Evolutionary conservation across 92 coral and sea anemone genomes (phyloP), one percentile per base, ranked within the genome.

Genomic region (Plumapathes pennacea): DNA sequence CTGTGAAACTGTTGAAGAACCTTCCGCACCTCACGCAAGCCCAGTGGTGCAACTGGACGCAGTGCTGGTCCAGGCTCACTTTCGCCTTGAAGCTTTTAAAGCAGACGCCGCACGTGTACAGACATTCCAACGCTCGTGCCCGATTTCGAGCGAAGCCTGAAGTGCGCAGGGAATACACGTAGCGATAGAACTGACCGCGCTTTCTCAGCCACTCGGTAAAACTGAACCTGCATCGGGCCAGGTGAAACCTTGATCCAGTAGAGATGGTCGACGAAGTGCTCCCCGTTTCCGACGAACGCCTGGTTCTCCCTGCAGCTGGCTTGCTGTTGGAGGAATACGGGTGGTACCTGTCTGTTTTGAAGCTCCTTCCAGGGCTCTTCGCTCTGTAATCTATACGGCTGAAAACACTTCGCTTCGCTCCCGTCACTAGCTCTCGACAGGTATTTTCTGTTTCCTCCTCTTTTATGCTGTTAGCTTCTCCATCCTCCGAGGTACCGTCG

Each of bases 21-120:
- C 68, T 71, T 13, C 99, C 96, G 44, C 99, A 94, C 6, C 90
- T 64, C 4, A 89, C 83, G 52, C 99, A 94, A 1, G 99, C 99
- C 86, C 96, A 94, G 74, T 94, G 99, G 55, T 64, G 42, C 0
- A 94, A 86, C 63, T 94, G 96, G 25, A 88, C 99, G n/a, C 67
- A 62, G 58, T 94, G 99, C 26, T 94, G 99, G 38, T 85, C 82
- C 26, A 94, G 76, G 38, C 94, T 80, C 3, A 94, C 90, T 45
- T 80, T 71, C 3, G 90, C 64, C 31, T 38, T 76, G 21, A 94
- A 94, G 45, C 90, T 88, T 69, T 84, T 89, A 57, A 77, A 94
- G 54, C 99, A 94, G 4, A 88, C 90, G 0, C 99, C 99, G 42
- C 99, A 94, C 0, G 99, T 84, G 59, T 81, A 81, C 38, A 94